A percentile compares a stretch with the other conserved stretches of the same genome.
Evolutionary conservation across 1,140 invertebrate species (phyloP).

Genomic region (Goniozus legneri): DNA sequence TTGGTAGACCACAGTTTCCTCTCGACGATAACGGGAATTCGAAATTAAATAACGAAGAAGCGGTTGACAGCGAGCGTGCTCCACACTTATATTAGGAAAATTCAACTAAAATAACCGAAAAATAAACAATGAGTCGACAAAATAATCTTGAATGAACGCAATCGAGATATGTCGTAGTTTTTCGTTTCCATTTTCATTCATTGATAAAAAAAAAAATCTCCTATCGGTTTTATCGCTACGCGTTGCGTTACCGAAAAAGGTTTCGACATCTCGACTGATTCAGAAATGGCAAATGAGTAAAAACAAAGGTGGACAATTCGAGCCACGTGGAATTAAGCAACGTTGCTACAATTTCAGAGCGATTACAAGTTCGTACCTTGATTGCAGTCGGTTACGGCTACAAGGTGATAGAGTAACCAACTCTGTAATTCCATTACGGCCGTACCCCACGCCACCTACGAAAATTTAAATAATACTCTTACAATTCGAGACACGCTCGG

Average conservation of each 20-base stretch:
- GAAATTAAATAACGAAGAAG: conserved; percentile 39
- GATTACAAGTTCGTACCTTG: conserved; percentile 47
- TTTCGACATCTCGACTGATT: too few species aligned
- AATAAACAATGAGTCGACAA: neutral
- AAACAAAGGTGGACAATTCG: too few species aligned
- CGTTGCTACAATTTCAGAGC: too few species aligned
- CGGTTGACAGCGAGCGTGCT: conserved; percentile 20
- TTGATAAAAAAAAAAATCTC: too few species aligned
- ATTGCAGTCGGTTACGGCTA: conserved; percentile 52
- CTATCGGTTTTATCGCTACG: too few species aligned
- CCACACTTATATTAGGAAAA: conserved; percentile 39
- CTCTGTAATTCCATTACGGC: conserved; percentile 53
- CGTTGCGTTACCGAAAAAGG: too few species aligned
- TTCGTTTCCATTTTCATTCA: too few species aligned
- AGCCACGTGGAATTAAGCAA: too few species aligned
- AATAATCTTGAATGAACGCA: neutral
- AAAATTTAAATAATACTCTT: too few species aligned
- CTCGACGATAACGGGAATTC: conserved; percentile 27
- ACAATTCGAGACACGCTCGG: too few species aligned
- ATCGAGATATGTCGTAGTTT: too few species aligned
- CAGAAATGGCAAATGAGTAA: too few species aligned
- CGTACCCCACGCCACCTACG: conserved; percentile 53
- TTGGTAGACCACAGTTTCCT: conserved; percentile 38
- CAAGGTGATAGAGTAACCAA: conserved; percentile 52
- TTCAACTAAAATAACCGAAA: conserved; percentile 35